These are phyloP conservation scores for Osedax frankpressi DNA, from an alignment of 2,888 invertebrate genomes.

Conservation along the genomic window DNA sequence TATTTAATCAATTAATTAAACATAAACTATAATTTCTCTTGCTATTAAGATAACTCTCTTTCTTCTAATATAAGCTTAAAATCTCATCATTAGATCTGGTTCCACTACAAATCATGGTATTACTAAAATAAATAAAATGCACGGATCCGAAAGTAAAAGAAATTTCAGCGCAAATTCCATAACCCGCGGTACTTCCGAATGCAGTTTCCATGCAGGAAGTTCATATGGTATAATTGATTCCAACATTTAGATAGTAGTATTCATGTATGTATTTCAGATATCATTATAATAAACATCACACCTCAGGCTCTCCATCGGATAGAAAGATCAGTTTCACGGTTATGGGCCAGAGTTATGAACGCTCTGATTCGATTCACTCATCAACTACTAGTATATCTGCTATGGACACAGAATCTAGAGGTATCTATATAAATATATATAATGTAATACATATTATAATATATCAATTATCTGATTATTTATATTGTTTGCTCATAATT, in stretches of 20 bases:
- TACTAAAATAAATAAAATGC: not conserved
- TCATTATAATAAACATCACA: no score
- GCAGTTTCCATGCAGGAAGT: not conserved
- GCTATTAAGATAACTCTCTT: no score
- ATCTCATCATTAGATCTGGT: not conserved
- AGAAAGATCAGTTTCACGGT: slow-evolving; percentile 47
- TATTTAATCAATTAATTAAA: not conserved
- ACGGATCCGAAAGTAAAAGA: not conserved
- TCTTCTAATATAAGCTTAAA: no score
- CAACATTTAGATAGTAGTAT: not conserved
- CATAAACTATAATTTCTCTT: no score
- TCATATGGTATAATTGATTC: not conserved
- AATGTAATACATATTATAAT: no score
- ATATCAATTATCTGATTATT: no score
- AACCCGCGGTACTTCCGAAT: not conserved
- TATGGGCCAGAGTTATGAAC: slow-evolving; percentile 34
- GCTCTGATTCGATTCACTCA: slow-evolving; percentile 44
- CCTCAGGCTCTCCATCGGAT: slow-evolving; percentile 35
- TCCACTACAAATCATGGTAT: not conserved
- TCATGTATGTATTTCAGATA: not conserved
- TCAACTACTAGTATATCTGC: slow-evolving; percentile 41
- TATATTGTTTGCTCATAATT: no score
- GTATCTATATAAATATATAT: no score
- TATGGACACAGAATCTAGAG: slow-evolving; percentile 22
- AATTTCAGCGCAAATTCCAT: not conserved